Evolutionary conservation across 2,888 invertebrate species (phyloP), one percentile per base, ranked within the genome.

Genomic region (Parelbella ahira): DNA sequence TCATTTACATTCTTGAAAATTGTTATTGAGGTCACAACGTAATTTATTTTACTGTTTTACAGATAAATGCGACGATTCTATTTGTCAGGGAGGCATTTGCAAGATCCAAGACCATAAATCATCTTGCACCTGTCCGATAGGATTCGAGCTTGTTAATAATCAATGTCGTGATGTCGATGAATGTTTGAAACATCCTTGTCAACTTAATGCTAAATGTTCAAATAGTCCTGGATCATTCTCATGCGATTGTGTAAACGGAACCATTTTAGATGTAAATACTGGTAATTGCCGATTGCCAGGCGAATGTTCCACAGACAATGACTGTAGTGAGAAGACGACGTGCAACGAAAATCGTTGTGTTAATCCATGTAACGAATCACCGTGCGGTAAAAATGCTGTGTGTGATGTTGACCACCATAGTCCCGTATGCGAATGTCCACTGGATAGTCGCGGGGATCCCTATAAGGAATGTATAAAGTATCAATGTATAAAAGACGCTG

Each of bases 1-100:
- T 15, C 15, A 15, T 15, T 15, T 15, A 4, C 4, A 15, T 15
- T n/a, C n/a, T n/a, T n/a, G n/a, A n/a, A n/a, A n/a, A n/a, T n/a
- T n/a, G n/a, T n/a, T n/a, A n/a, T n/a, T n/a, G n/a, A n/a, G n/a
- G n/a, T n/a, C n/a, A n/a, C n/a, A n/a, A n/a, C n/a, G n/a, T n/a
- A n/a, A n/a, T n/a, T n/a, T n/a, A n/a, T n/a, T n/a, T n/a, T n/a
- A n/a, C n/a, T n/a, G n/a, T n/a, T n/a, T n/a, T n/a, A 9, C 71
- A 93, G 93, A 94, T 81, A 94, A 95, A 44, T 97, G 97, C 60
- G 94, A 94, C 54, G 87, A 90, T 51, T 82, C 91, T 1, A 90
- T 90, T 49, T 97, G 97, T 71, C 93, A 94, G 41, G 93, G 94
- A 55, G 97, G 97, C 13, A 89, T 88, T 5, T 97, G 97, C 61